Evolutionary conservation across 1,140 invertebrate species (phyloP).

Genomic region (Leptinotarsa texana): DNA sequence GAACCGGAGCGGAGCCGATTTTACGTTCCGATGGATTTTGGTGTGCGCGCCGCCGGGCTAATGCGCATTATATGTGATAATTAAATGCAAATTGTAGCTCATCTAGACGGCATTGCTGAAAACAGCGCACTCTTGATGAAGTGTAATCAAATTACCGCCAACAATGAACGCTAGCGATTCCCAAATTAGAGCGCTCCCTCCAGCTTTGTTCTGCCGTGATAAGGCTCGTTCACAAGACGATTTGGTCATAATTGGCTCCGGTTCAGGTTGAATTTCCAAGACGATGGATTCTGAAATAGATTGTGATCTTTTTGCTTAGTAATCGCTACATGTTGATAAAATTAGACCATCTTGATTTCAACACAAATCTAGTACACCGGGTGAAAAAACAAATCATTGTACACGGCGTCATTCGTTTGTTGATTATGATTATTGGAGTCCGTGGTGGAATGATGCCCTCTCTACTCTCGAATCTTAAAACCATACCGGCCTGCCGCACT

Average conservation of each 20-base stretch:
- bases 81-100: conserved; percentile 56
- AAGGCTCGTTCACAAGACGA: conserved; percentile 41
- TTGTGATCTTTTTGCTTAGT: too few species aligned
- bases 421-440: too few species aligned
- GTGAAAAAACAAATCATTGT: too few species aligned
- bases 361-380: too few species aligned
- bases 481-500: too few species aligned
- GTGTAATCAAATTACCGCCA: conserved; percentile 54
- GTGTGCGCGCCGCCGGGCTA: conserved; percentile 42
- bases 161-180: conserved; percentile 44
- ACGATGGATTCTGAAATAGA: neutral
- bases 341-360: too few species aligned
- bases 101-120: conserved; percentile 54
- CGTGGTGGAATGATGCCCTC: too few species aligned
- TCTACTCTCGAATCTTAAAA: too few species aligned
- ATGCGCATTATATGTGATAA: conserved; percentile 57
- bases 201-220: conserved; percentile 25
- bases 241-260: conserved; percentile 35
- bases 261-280: neutral
- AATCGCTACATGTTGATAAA: too few species aligned
- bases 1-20: conserved; percentile 42
- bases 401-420: too few species aligned
- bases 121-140: conserved; percentile 55
- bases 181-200: conserved; percentile 23
- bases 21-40: conserved; percentile 46